phyloP scores from a whole-genome alignment of 2,797 vertebrate species.

The Triplophysa bombifrons region DNA sequence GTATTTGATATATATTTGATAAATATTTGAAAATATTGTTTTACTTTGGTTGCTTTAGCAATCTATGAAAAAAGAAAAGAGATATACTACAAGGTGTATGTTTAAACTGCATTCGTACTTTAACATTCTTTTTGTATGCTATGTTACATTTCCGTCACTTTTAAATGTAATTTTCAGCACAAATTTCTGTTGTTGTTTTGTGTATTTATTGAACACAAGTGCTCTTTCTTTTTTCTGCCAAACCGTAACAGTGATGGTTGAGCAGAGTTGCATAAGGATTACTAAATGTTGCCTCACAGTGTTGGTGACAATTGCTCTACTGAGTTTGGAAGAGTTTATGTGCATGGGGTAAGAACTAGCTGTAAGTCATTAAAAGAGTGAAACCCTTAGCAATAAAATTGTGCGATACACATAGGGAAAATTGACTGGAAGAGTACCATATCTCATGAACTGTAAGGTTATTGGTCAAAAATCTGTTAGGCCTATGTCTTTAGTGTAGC shows the following conservation, averaged over 20 bases:
- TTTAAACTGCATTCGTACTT: not conserved
- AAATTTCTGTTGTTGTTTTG: conserved; percentile 12
- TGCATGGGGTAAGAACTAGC: conserved; percentile 16
- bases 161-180: not conserved
- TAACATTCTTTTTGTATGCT: not conserved
- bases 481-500: not conserved
- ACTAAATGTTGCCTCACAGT: conserved; percentile 44
- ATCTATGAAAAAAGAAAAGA: not conserved
- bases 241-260: conserved; percentile 26
- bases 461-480: not conserved
- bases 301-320: conserved; percentile 21
- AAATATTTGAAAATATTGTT: not conserved
- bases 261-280: conserved; percentile 38
- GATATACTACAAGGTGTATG: not conserved
- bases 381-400: conserved; percentile 2
- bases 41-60: not conserved
- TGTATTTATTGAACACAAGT: conserved; percentile 18
- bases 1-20: not conserved
- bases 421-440: not conserved
- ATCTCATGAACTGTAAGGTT: not conserved
- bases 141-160: not conserved
- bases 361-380: conserved; percentile 26
- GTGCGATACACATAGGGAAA: not conserved
- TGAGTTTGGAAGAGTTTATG: conserved; percentile 35
- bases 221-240: conserved; percentile 36